Conservation (phyloP, 2,888 invertebrate species). For the Bombylius major region DNA sequence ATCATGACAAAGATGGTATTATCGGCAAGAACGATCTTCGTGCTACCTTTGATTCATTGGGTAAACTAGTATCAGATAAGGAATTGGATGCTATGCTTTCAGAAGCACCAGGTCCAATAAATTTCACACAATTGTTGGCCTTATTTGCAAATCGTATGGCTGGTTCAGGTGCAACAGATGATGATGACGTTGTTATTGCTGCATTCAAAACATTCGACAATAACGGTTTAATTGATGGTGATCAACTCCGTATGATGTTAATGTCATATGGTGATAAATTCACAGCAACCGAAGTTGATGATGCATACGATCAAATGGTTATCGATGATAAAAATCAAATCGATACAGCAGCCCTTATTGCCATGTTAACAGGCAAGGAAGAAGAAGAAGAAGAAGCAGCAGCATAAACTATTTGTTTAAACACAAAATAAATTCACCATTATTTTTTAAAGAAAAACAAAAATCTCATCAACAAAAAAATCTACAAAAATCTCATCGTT, state of each 20-base stretch:
- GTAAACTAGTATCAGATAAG: constrained; percentile 78
- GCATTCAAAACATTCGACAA: constrained; percentile 89
- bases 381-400: constrained; percentile 65
- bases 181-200: constrained; percentile 81
- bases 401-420: constrained; percentile 18
- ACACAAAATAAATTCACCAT: not conserved
- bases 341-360: constrained; percentile 75
- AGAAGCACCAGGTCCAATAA: constrained; percentile 83
- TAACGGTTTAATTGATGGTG: constrained; percentile 77
- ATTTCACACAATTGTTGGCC: constrained; percentile 87
- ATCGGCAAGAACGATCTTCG: constrained; percentile 82
- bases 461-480: not conserved
- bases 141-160: constrained; percentile 88
- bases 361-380: constrained; percentile 76
- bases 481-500: constrained; percentile 4
- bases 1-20: constrained; percentile 88
- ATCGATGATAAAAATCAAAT: constrained; percentile 85
- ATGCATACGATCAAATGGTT: constrained; percentile 85
- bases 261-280: constrained; percentile 93
- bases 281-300: constrained; percentile 75
- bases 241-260: constrained; percentile 78
- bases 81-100: constrained; percentile 81
- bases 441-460: constrained; percentile 1
- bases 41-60: constrained; percentile 83
- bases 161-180: constrained; percentile 75